Percentiles rank a stretch among this genome's conserved stretches.
Evolutionary conservation across 2,113 vertebrate species (phyloP).

Genomic region (Notothenia coriiceps): DNA sequence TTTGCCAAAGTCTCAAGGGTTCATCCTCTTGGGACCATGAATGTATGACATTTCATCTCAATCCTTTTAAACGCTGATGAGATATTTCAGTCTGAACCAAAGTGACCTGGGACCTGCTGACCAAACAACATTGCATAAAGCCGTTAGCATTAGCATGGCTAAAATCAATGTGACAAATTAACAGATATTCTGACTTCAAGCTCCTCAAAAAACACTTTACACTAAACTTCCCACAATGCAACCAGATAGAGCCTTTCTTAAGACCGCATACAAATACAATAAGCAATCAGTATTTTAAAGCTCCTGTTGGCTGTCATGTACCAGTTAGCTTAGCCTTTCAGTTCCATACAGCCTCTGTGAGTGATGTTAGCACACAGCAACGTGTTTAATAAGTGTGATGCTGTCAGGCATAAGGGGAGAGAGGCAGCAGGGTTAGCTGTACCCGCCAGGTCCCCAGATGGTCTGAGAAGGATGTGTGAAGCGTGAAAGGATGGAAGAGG

Average conservation of each 20-base stretch:
- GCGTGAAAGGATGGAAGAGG: conserved; percentile 28
- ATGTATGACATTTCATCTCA: too few relatives aligned
- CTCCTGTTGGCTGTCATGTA: not conserved
- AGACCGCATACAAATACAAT: not conserved
- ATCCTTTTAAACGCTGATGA: not conserved
- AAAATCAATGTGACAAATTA: too few relatives aligned
- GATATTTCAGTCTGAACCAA: not conserved
- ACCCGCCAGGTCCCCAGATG: conserved; percentile 57
- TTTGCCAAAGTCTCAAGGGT: too few relatives aligned
- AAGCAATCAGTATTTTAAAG: not conserved
- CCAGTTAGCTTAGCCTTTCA: conserved; percentile 2
- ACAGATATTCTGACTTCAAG: not conserved
- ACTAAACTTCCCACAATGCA: not conserved
- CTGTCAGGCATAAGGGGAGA: conserved; percentile 42
- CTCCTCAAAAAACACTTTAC: not conserved
- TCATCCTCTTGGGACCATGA: too few relatives aligned
- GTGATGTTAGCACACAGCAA: not conserved
- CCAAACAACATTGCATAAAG: too few relatives aligned
- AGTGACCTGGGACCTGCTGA: too few relatives aligned
- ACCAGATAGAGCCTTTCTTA: accelerated
- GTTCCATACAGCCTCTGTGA: not conserved
- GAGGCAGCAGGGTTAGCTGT: conserved; percentile 46
- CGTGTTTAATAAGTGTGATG: conserved; percentile 19
- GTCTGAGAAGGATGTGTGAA: conserved; percentile 62
- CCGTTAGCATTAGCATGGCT: too few relatives aligned